A percentile compares a stretch with the other conserved stretches of the same genome.
Conservation (phyloP, 2,797 vertebrate genomes). For the Thamnophis elegans region DNA sequence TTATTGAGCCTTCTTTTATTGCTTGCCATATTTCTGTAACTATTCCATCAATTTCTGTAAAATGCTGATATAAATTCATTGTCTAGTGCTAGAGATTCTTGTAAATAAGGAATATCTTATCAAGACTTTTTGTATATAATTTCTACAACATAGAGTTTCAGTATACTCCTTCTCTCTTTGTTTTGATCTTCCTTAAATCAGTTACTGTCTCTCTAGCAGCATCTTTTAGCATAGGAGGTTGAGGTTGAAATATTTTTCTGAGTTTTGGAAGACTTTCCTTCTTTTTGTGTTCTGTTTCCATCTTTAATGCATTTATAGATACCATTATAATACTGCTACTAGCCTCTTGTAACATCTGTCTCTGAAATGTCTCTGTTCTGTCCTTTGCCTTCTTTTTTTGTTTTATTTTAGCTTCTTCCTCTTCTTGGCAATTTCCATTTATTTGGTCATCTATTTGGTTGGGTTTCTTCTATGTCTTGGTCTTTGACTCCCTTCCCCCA, state of each 20-base stretch:
- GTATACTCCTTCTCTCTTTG: background rate
- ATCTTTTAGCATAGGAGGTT: background rate
- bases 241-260: background rate
- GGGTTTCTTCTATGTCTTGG: background rate
- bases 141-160: background rate
- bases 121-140: background rate
- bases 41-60: background rate
- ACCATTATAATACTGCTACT: too few species aligned
- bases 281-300: background rate
- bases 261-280: background rate
- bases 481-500: background rate
- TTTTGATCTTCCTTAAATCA: background rate
- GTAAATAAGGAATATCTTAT: background rate
- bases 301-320: too few species aligned
- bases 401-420: too few species aligned
- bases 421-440: too few species aligned
- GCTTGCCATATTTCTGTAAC: background rate
- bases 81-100: background rate
- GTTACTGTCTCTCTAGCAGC: background rate
- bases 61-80: background rate
- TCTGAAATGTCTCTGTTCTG: too few species aligned
- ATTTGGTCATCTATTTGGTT: background rate
- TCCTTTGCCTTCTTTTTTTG: too few species aligned
- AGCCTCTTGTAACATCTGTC: too few species aligned
- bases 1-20: background rate